Evolutionary conservation across 1,140 invertebrate genomes (phyloP).

Genomic region (Solen grandis): DNA sequence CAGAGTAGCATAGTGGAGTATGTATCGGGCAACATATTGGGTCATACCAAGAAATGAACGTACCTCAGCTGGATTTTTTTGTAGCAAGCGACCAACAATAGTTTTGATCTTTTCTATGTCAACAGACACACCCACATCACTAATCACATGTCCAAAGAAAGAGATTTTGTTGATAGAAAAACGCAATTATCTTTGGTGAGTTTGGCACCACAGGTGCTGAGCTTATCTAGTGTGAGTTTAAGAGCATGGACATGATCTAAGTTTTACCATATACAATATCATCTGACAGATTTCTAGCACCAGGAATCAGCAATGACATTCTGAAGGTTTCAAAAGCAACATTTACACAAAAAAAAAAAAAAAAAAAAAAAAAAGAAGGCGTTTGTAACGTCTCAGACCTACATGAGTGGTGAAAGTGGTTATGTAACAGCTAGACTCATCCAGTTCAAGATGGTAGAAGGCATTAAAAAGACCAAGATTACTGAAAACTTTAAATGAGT

Average conservation of each 20-base stretch:
- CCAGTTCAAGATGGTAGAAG: conserved; percentile 69
- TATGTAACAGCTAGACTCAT: too few relatives aligned
- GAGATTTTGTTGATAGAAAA: too few relatives aligned
- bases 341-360: too few relatives aligned
- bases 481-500: conserved; percentile 60
- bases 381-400: too few relatives aligned
- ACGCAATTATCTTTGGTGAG: conserved; percentile 38
- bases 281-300: conserved; percentile 42
- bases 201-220: conserved; percentile 4
- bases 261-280: conserved; percentile 46
- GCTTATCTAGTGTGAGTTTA: too few relatives aligned
- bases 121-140: conserved; percentile 15
- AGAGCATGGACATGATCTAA: conserved; percentile 32
- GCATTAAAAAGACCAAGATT: conserved; percentile 61
- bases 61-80: conserved; percentile 31
- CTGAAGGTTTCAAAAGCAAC: conserved; percentile 55
- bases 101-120: conserved; percentile 42
- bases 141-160: conserved; percentile 30
- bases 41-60: conserved; percentile 57
- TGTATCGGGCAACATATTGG: conserved; percentile 36
- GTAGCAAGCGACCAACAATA: conserved; percentile 5
- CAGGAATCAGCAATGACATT: conserved; percentile 48
- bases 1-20: too few relatives aligned
- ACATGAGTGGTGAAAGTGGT: too few relatives aligned
- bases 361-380: conserved; percentile 51